Percentiles rank a stretch among this genome's conserved stretches.
Conservation (phyloP, 2,888 invertebrate species). For the Axea sp. region DNA sequence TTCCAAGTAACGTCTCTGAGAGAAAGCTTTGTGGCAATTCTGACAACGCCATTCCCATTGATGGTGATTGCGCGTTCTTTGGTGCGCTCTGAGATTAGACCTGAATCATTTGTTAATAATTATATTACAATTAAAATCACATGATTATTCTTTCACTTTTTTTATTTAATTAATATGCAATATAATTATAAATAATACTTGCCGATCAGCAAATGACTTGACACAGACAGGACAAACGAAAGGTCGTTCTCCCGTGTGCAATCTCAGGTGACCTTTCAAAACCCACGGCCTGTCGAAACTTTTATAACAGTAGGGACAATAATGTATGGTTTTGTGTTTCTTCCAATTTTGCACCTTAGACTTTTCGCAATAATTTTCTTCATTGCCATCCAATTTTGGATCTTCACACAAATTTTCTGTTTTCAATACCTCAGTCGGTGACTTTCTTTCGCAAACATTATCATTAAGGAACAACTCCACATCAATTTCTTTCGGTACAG, state of each 20-base stretch:
- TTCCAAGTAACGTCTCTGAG: slow-evolving; percentile 84
- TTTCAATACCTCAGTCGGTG: neutral
- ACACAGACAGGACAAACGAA: slow-evolving; percentile 85
- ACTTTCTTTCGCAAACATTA: slow-evolving; percentile 24
- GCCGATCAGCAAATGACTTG: slow-evolving; percentile 86
- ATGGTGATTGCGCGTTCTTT: slow-evolving; percentile 86
- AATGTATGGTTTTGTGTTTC: slow-evolving; percentile 79
- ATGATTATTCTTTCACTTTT: too few relatives aligned
- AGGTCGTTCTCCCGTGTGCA: slow-evolving; percentile 86
- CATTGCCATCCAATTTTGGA: neutral
- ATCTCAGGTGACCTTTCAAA: slow-evolving; percentile 84
- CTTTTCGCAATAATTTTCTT: neutral
- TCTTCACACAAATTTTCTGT: neutral
- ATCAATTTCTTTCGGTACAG: slow-evolving; percentile 43
- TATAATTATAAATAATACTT: slow-evolving; percentile 22
- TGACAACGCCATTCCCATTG: slow-evolving; percentile 85
- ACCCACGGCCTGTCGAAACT: slow-evolving; percentile 87
- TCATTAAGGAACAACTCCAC: slow-evolving; percentile 47
- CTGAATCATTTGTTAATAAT: slow-evolving; percentile 76
- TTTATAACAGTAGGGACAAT: slow-evolving; percentile 83
- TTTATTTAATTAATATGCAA: too few relatives aligned
- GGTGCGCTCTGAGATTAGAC: slow-evolving; percentile 86
- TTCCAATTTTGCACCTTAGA: slow-evolving; percentile 67
- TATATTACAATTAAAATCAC: too few relatives aligned
- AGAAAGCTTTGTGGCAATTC: slow-evolving; percentile 85